These are phyloP conservation scores for Epinotia bilunana DNA, from an alignment of 2,888 invertebrate genomes.

Conservation along the genomic window DNA sequence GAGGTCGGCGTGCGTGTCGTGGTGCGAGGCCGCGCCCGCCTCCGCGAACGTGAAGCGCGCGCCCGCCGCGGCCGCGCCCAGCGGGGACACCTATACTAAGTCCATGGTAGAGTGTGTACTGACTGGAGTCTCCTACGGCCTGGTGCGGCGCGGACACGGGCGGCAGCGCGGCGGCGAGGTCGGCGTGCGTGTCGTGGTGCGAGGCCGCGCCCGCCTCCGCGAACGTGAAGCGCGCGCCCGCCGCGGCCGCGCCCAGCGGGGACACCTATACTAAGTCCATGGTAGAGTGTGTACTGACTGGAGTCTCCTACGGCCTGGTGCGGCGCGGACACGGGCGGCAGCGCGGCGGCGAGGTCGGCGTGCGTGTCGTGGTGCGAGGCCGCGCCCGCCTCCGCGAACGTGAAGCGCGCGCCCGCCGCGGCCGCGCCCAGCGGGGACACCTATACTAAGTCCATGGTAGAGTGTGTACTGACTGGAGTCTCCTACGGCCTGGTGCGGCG, in stretches of 20 bases:
- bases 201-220: conserved; percentile 86
- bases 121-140: too few relatives aligned
- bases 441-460: not conserved
- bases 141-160: conserved; percentile 60
- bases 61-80: too few relatives aligned
- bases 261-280: conserved; percentile 83
- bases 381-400: conserved; percentile 86
- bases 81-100: conserved; percentile 52
- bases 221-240: conserved; percentile 78
- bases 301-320: too few relatives aligned
- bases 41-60: conserved; percentile 84
- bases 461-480: too few relatives aligned
- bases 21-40: conserved; percentile 86
- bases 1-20: conserved; percentile 90
- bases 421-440: conserved; percentile 91
- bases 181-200: conserved; percentile 90
- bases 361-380: conserved; percentile 90
- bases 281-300: too few relatives aligned
- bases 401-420: conserved; percentile 65
- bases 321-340: conserved; percentile 76
- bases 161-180: conserved; percentile 86
- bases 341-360: conserved; percentile 87
- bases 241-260: conserved; percentile 87
- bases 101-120: too few relatives aligned
- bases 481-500: too few relatives aligned